These are phyloP conservation scores for Stercorarius parasiticus DNA, from an alignment of 2,113 vertebrate species.

Conservation along the genomic window DNA sequence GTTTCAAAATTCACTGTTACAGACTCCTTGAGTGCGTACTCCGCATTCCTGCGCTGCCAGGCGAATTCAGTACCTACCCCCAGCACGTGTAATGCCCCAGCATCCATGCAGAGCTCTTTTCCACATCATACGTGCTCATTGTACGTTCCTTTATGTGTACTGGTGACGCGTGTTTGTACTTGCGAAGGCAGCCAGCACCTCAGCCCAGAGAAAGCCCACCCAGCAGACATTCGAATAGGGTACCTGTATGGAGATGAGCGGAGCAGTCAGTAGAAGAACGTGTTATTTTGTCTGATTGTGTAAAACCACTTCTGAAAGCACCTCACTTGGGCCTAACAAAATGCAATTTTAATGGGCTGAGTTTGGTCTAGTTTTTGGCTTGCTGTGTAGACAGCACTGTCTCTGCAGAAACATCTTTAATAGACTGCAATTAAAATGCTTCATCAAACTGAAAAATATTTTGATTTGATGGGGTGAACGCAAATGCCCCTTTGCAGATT, in stretches of 20 bases:
- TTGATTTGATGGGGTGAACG: background rate
- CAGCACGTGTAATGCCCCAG: fast-evolving
- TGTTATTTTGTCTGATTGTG: background rate
- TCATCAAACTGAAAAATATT: background rate
- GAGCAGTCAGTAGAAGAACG: background rate
- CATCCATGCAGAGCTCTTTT: fast-evolving
- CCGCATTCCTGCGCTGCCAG: background rate
- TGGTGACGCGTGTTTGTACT: fast-evolving
- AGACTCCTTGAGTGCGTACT: background rate
- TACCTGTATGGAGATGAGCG: background rate
- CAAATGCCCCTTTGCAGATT: background rate
- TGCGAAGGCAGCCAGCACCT: background rate
- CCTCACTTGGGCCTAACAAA: background rate
- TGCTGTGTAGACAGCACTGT: background rate
- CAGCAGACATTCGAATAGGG: constrained; percentile 13
- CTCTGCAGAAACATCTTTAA: background rate
- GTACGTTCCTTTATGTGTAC: fast-evolving
- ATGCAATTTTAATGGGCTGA: constrained; percentile 9
- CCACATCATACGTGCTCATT: fast-evolving
- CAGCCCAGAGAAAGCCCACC: background rate
- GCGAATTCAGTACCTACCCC: background rate
- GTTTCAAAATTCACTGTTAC: background rate
- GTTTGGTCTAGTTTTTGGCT: background rate
- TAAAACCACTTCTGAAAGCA: constrained; percentile 33
- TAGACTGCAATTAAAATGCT: background rate